These are phyloP conservation scores for Mormyrops attenuatus DNA, from an alignment of 2,797 vertebrate species.

Conservation along the genomic window DNA sequence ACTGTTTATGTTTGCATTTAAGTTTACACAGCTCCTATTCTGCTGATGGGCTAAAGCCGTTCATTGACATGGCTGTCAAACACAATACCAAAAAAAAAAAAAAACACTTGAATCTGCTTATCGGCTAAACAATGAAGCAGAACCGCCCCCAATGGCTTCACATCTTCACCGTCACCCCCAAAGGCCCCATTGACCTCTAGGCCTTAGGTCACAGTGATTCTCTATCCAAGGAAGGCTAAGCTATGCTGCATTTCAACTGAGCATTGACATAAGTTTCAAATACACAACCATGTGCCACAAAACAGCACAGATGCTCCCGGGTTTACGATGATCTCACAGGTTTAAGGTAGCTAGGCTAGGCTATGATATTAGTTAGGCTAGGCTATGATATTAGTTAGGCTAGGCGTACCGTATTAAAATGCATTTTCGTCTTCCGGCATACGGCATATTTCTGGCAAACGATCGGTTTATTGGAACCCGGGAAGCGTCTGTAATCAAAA, in stretches of 20 bases:
- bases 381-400: not conserved
- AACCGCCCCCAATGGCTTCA: not conserved
- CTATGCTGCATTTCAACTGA: not conserved
- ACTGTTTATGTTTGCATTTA: not conserved
- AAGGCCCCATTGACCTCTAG: not conserved
- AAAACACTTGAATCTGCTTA: not conserved
- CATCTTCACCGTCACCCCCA: not conserved
- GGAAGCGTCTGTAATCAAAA: not conserved
- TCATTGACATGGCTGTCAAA: not conserved
- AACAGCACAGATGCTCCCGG: not conserved
- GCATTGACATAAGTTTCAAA: not conserved
- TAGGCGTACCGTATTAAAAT: not conserved
- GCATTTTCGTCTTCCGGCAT: not conserved
- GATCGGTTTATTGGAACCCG: not conserved
- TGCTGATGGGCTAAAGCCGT: not conserved
- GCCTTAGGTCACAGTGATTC: not conserved
- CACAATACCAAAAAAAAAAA: not conserved
- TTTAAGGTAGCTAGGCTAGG: not conserved
- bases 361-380: not conserved
- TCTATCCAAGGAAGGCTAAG: not conserved
- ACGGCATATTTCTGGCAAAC: not conserved
- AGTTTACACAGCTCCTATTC: not conserved
- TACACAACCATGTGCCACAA: not conserved
- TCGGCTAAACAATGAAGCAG: not conserved
- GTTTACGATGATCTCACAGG: not conserved